Percentiles rank a stretch among this genome's conserved stretches.
These are phyloP conservation scores for Camponotus pennsylvanicus DNA, from an alignment of 1,140 invertebrate genomes.

Conservation along the genomic window DNA sequence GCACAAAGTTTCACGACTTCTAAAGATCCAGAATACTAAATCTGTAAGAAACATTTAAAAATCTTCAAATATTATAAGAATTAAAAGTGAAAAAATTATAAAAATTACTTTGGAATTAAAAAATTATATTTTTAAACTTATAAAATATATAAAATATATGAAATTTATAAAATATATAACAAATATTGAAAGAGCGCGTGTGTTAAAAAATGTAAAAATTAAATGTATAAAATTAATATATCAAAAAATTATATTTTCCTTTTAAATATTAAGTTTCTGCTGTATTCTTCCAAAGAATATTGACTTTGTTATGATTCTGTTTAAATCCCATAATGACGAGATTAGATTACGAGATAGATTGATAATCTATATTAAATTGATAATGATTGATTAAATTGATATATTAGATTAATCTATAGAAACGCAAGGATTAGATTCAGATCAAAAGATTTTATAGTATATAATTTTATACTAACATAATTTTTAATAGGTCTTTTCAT, in stretches of 20 bases:
- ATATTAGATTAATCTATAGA: too few relatives aligned
- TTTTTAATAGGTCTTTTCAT: too few relatives aligned
- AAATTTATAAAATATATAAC: not conserved
- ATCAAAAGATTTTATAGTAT: not conserved
- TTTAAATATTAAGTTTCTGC: not conserved
- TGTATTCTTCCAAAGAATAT: not conserved
- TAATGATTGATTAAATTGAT: too few relatives aligned
- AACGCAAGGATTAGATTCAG: not conserved
- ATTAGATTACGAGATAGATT: not conserved
- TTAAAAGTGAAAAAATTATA: not conserved
- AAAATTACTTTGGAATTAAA: not conserved
- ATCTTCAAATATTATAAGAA: too few relatives aligned
- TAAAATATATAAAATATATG: not conserved
- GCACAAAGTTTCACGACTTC: not conserved
- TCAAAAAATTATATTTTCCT: not conserved
- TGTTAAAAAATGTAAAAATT: not conserved
- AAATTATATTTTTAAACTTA: conserved; percentile 4
- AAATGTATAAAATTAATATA: not conserved
- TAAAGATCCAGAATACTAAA: too few relatives aligned
- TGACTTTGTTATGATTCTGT: not conserved
- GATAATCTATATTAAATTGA: too few relatives aligned
- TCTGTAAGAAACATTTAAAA: too few relatives aligned
- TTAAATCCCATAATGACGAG: not conserved
- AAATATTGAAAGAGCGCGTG: not conserved
- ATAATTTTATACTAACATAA: too few relatives aligned